Base-by-base conservation (phyloP, 1,140 invertebrate species). In the Leucophenga varia region DNA sequence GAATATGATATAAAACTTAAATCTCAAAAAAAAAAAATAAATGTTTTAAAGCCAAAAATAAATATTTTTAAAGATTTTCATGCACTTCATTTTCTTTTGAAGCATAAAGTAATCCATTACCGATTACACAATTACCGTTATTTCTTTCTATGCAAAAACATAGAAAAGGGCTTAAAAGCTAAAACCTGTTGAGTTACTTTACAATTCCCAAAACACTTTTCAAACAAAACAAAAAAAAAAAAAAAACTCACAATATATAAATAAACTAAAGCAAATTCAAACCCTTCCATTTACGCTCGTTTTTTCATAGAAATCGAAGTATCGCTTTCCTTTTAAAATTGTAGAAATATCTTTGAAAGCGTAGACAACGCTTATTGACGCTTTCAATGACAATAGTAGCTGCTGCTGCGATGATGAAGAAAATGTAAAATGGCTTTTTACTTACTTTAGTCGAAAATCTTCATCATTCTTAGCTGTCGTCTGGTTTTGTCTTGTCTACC, bases 131-230 rank as follows among this genome's bases (percentile, higher is more conserved):
- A 48, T 56, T 44, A 32, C 39, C 38, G 43, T 47, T 36, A 38
- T 48, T 43, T 39, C 20, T 2, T 25, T 1, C 30, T 7, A 7
- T 8, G 21, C 12, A 14, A 18, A 12, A 25, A 28, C 5, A 20
- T 7, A 17, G 14, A 17, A 59, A 64, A 57, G 50, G 60, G 61
- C 65, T 73, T 73, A 73, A 73, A 68, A 73, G 70, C 70, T 59
- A 70, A 73, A 73, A 72, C 70, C 70, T 73, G 70, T 73, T 72
- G 70, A 73, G 70, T 72, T 72, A 54, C 53, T 52, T 50, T 57
- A 52, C 69, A 73, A 73, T 72, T 73, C 70, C 70, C 70, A 53
- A 35, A 73, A 64, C 70, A 72, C 70, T 72, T 70, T 63, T 57
- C 50, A 58, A 72, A 68, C 60, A 60, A 64, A 60, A 57, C 56